Evolutionary conservation across 92 coral and sea anemone species (phyloP).

Genomic region (Porites cylindrica): DNA sequence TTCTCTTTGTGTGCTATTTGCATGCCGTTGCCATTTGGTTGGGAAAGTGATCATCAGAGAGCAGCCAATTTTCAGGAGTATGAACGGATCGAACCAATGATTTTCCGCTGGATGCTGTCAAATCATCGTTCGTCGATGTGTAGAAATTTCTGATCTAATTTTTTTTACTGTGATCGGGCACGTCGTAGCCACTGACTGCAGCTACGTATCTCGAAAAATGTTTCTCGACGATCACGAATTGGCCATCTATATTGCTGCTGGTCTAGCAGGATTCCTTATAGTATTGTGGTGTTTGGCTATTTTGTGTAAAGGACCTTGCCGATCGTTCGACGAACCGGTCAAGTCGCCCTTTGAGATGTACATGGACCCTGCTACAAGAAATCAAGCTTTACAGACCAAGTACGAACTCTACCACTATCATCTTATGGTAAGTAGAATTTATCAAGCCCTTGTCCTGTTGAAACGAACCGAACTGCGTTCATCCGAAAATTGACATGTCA

Average conservation of each 20-base stretch:
- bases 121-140: constrained; percentile 7
- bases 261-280: constrained; percentile 70
- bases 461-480: background rate
- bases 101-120: background rate
- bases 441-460: background rate
- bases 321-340: constrained; percentile 78
- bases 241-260: constrained; percentile 80
- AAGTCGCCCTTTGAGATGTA: constrained; percentile 85
- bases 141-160: constrained; percentile 25
- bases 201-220: constrained; percentile 29
- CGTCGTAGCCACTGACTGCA: background rate
- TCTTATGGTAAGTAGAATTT: constrained; percentile 71
- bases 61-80: background rate
- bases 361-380: constrained; percentile 77
- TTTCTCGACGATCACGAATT: constrained; percentile 62
- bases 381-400: constrained; percentile 65
- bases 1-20: constrained; percentile 8
- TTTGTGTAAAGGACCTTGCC: constrained; percentile 86
- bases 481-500: too few relatives aligned
- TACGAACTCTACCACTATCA: constrained; percentile 74
- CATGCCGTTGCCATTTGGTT: constrained; percentile 23
- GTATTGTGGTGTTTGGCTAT: constrained; percentile 70
- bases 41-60: constrained; percentile 12
- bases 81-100: constrained; percentile 2
- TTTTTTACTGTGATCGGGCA: background rate